Evolutionary conservation across 2,888 invertebrate species (phyloP).

Genomic region (Galeruca laticollis): DNA sequence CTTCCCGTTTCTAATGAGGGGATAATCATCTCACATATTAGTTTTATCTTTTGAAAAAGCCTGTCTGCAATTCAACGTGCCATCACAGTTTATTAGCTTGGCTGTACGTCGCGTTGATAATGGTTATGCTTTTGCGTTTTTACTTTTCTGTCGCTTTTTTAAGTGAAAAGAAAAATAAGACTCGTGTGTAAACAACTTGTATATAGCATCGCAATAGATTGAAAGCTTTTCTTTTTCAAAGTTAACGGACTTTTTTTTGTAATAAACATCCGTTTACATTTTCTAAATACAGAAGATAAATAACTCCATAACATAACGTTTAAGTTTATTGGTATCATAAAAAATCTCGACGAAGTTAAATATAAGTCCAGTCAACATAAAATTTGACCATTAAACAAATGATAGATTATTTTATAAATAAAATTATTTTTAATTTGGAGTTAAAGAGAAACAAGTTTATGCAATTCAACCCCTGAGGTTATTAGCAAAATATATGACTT

Average conservation of each 20-base stretch:
- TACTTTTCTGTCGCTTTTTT: background rate
- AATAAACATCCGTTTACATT: background rate
- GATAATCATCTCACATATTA: conserved; percentile 2
- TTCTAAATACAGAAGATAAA: background rate
- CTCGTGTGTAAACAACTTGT: background rate
- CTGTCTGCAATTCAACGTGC: conserved; percentile 1
- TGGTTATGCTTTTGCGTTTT: background rate
- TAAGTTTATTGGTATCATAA: background rate
- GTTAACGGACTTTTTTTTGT: background rate
- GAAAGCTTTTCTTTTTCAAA: background rate
- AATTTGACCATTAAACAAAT: no score
- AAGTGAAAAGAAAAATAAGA: background rate
- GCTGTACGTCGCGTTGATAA: background rate
- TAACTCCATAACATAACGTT: background rate
- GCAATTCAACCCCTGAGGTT: no score
- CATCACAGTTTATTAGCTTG: background rate
- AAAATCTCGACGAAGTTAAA: background rate
- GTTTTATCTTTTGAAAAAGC: background rate
- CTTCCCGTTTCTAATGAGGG: background rate
- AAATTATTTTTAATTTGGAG: no score
- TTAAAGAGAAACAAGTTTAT: no score
- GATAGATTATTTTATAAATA: no score
- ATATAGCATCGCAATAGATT: background rate
- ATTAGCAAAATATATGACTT: no score
- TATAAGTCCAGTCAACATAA: no score